Evolutionary conservation across 2,113 vertebrate species (phyloP).

Genomic region (Labeo rohita): DNA sequence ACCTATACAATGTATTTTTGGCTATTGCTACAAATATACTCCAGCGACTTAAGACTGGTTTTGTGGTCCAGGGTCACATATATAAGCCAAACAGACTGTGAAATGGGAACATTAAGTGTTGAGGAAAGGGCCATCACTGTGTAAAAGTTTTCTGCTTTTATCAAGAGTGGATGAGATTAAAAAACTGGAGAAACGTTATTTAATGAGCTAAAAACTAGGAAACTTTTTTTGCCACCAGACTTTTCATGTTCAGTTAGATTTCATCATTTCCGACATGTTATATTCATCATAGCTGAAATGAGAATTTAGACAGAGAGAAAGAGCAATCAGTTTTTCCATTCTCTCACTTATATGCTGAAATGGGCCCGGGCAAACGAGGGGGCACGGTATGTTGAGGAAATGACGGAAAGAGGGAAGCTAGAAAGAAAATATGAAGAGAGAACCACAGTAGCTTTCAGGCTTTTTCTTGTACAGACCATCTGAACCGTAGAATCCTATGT

Average conservation of each 20-base stretch:
- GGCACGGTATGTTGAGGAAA: slow-evolving; percentile 47
- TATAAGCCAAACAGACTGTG: too few relatives aligned
- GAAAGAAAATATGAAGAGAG: slow-evolving; percentile 41
- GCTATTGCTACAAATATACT: too few relatives aligned
- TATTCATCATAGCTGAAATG: slow-evolving; percentile 69
- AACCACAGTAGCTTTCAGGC: slow-evolving; percentile 23
- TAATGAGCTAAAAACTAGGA: slow-evolving; percentile 61
- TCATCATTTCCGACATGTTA: slow-evolving; percentile 70
- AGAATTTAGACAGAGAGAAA: slow-evolving; percentile 58
- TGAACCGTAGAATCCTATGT: background rate
- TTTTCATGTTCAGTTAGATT: slow-evolving; percentile 69
- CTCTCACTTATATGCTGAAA: slow-evolving; percentile 67
- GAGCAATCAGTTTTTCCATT: slow-evolving; percentile 71
- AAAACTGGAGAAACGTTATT: slow-evolving; percentile 37
- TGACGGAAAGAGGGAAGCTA: slow-evolving; percentile 28
- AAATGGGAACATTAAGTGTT: too few relatives aligned
- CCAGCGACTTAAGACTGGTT: too few relatives aligned
- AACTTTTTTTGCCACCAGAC: slow-evolving; percentile 60
- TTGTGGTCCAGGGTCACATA: too few relatives aligned
- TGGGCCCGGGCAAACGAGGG: slow-evolving; percentile 64
- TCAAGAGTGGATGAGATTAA: slow-evolving; percentile 34
- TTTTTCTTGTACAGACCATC: slow-evolving; percentile 6
- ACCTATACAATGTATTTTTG: too few relatives aligned
- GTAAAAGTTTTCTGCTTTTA: too few relatives aligned
- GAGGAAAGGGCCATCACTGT: too few relatives aligned